A percentile compares a stretch with the other conserved stretches of the same genome.
Evolutionary conservation across 2,888 invertebrate genomes (phyloP).

Genomic region (Spilarctia lutea): DNA sequence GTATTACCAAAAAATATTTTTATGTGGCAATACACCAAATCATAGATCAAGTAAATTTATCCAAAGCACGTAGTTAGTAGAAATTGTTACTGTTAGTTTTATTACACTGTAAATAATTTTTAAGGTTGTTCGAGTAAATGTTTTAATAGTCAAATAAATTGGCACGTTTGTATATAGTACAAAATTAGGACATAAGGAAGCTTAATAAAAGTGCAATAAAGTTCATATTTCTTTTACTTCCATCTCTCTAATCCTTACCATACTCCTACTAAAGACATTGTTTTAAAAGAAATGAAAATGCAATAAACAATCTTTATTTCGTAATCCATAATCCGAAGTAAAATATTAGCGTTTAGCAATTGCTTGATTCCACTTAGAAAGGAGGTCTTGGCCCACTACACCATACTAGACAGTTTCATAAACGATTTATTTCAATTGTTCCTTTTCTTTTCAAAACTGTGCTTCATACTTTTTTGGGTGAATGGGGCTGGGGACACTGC

Average conservation of each 20-base stretch:
- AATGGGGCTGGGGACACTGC: too few relatives aligned
- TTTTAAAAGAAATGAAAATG: background rate
- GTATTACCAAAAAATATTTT: conserved; percentile 27
- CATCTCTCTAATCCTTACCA: background rate
- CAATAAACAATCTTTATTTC: background rate
- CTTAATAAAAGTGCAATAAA: conserved; percentile 78
- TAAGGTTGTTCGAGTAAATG: conserved; percentile 66
- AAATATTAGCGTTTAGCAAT: background rate
- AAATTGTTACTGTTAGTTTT: conserved; percentile 68
- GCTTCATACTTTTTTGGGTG: too few relatives aligned
- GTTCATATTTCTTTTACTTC: conserved; percentile 40
- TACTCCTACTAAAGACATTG: background rate
- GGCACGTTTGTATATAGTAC: conserved; percentile 83
- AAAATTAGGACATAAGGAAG: conserved; percentile 65
- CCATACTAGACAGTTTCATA: too few relatives aligned
- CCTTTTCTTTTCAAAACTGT: too few relatives aligned
- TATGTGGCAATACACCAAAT: conserved; percentile 51
- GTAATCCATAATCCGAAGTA: background rate
- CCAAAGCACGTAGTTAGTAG: conserved; percentile 68
- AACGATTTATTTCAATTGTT: too few relatives aligned
- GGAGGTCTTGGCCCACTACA: too few relatives aligned
- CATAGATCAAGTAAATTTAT: conserved; percentile 61
- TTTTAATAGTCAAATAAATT: conserved; percentile 64
- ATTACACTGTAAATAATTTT: conserved; percentile 76
- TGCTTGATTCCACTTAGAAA: too few relatives aligned